Base-by-base conservation (phyloP, 2,797 vertebrate species). In the Steatocranus sp. region DNA sequence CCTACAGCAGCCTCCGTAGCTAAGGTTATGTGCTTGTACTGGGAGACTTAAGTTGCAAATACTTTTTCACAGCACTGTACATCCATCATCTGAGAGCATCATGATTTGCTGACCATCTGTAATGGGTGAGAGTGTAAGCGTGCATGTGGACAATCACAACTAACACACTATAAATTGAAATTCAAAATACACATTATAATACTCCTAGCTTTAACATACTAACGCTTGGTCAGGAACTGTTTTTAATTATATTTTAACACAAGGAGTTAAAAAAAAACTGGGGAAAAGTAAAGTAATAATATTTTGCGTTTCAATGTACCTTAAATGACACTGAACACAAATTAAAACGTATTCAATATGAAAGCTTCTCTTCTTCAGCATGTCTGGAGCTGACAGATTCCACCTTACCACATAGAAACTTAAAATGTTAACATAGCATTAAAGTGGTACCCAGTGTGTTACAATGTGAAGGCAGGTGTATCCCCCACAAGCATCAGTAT, bases 211-310 rank as follows among this genome's bases (percentile, higher is more conserved):
- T 66, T 41, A 38, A 66, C 34, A 66, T 66, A 66, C 34, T 41
- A 23, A 15, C 0, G 4, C 11, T n/a, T 38, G 7, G 32, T 38
- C 58, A 63, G n/a, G 11, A 63, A 38, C 18, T 63, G 32, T 38
- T 38, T 63, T 32, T 63, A 63, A 38, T 38, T 38, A 63, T 63
- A 63, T 63, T 61, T 61, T 34, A n/a, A 61, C 17, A 34, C 30
- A 34, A 61, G 11, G 58, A 63, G 32, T 56, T 30, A 15, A 30
- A 56, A 12, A 56, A 30, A 56, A 30, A 56, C 25, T 56, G 5
- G 8, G 53, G 6, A 30, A 56, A 56, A 56, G 53, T 2, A 63
- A 20, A 11, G 23, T 11, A 68, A 25, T 27, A 43, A 7, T 70
- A 25, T 43, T 25, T 17, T 0, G 1, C 14, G 17, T 43, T 68